Base-by-base conservation (phyloP, 2,797 vertebrate genomes). In the Enteromius viviparus region DNA sequence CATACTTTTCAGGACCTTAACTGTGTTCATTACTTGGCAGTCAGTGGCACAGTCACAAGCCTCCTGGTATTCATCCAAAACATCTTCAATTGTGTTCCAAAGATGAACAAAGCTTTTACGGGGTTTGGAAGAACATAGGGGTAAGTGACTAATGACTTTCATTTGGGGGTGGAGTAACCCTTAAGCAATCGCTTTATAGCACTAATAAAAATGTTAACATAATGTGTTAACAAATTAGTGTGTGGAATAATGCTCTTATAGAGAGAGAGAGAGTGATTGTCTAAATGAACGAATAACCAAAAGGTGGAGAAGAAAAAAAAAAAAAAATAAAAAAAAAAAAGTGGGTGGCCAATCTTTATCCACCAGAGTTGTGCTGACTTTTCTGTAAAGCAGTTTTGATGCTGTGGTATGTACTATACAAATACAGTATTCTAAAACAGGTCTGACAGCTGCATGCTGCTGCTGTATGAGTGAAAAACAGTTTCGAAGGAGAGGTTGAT, bases 351-450 rank as follows among this genome's bases (percentile, higher is more conserved):
- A 19, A 37, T 19, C 64, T 11, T 17, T 65, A 29, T 32, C 6
- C 14, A 32, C 32, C 26, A 32, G 21, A 69, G 37, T 55, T 55
- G 8, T 3, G 21, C 53, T 9, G 47, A 49, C 4, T 19, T 51
- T 19, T 29, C 42, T 17, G 14, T 49, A 29, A 71, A 49, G 14
- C 69, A 29, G 68, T 23, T 47, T 47, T 26, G 26, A 51, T 34
- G 72, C 12, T 49, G 17, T 71, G 26, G 70, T 3, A 51, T 11
- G 3, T 15, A 15, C 12, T 76, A 29, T 2, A 72, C 69, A 76
- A 58, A 76, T 6, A 75, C 75, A 60, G 15, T 8, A 29, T 45
- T 60, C 40, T 62, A 45, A 3, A 77, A 65, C 60, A n/a, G 76
- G 76, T 64, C 34, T 76, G 42, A 62, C 55, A 62, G 15, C 26